Percentiles rank a stretch among this genome's conserved stretches.
These are phyloP conservation scores for Tethea ocularis DNA, from an alignment of 2,888 invertebrate species.

Conservation along the genomic window DNA sequence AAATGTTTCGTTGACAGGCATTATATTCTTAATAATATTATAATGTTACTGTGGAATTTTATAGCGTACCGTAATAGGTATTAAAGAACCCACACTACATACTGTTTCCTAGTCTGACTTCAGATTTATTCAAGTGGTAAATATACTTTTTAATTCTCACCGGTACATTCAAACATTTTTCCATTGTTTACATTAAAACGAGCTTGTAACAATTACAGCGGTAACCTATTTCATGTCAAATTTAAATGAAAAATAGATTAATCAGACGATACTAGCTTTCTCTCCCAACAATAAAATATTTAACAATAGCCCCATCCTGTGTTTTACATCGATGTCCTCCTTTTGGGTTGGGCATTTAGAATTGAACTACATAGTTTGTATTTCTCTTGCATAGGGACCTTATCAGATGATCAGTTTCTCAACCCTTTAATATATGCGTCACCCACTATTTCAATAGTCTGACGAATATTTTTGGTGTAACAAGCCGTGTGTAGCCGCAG, in stretches of 20 bases:
- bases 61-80: not conserved
- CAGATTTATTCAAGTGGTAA: not conserved
- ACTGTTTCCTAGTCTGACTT: not conserved
- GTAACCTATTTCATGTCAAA: conserved; percentile 71
- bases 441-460: conserved; percentile 60
- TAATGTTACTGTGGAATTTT: not conserved
- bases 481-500: conserved; percentile 43
- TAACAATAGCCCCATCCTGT: conserved; percentile 74
- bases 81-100: conserved; percentile 2
- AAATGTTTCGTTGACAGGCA: not conserved
- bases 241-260: conserved; percentile 76
- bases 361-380: conserved; percentile 72
- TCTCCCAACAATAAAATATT: conserved; percentile 70
- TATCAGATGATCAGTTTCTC: conserved; percentile 74
- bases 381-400: conserved; percentile 66
- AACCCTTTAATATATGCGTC: conserved; percentile 77
- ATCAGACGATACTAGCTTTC: conserved; percentile 76
- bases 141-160: not conserved
- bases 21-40: conserved; percentile 3
- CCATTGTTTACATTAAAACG: conserved; percentile 64
- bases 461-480: conserved; percentile 55
- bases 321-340: conserved; percentile 69
- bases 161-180: not conserved
- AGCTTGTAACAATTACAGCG: conserved; percentile 65
- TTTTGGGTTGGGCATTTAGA: conserved; percentile 65